A percentile compares a stretch with the other conserved stretches of the same genome.
Conservation (phyloP, 1,140 invertebrate genomes). For the Sitophilus oryzae region DNA sequence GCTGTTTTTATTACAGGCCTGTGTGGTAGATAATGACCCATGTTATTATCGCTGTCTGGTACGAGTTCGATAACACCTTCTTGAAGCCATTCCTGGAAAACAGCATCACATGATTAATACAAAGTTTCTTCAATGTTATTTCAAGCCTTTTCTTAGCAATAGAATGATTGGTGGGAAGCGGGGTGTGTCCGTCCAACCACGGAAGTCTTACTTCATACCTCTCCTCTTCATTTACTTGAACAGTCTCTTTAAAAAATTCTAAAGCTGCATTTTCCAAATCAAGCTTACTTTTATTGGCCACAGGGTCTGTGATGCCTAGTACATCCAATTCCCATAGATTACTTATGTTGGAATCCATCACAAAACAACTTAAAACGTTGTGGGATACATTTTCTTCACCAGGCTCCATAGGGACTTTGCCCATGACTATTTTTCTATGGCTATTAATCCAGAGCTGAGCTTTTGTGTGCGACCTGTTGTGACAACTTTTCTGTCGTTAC, state of each 20-base stretch:
- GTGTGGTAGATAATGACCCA: slow-evolving; percentile 26
- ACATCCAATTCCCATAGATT: slow-evolving; percentile 43
- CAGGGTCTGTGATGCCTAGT: slow-evolving; percentile 41
- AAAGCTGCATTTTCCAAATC: slow-evolving; percentile 29
- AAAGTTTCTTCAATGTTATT: no score
- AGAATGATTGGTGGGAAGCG: no score
- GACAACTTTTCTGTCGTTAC: no score
- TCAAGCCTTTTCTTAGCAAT: no score
- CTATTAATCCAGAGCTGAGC: slow-evolving; percentile 22
- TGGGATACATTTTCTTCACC: neutral
- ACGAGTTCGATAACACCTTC: slow-evolving; percentile 27
- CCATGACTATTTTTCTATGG: slow-evolving; percentile 35
- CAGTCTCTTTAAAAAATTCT: slow-evolving; percentile 34
- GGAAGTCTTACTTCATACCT: slow-evolving; percentile 37
- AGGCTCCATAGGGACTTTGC: slow-evolving; percentile 16
- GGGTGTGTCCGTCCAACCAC: slow-evolving; percentile 34
- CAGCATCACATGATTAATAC: no score
- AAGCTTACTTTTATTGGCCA: slow-evolving; percentile 27
- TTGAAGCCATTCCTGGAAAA: slow-evolving; percentile 23
- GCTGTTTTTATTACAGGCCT: no score
- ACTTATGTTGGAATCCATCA: slow-evolving; percentile 19
- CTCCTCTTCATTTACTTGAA: slow-evolving; percentile 28
- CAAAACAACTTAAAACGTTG: neutral
- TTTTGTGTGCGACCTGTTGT: slow-evolving; percentile 25
- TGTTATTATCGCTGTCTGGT: neutral